Base-by-base conservation (phyloP, 2,113 vertebrate species). In the Bos javanicus region DNA sequence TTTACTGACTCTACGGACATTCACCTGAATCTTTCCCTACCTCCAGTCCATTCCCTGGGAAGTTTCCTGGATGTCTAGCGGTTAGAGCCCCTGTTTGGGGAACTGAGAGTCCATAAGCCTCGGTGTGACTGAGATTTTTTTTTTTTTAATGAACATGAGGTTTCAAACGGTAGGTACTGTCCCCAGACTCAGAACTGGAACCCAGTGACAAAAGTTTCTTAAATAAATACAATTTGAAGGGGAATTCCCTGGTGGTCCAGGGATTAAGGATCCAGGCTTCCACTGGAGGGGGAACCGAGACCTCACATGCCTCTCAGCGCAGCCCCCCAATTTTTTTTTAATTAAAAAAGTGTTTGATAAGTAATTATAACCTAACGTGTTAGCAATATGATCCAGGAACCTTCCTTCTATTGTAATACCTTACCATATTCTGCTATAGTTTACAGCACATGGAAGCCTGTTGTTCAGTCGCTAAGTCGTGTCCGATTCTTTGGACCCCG, bases 381-480 rank as follows among this genome's bases (percentile, higher is more conserved):
- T 25, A n/a, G 23, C 26, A 67, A 52, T 52, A 17, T 10, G 39
- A 64, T n/a, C 33, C 9, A 71, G 46, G 62, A 52, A 71, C 14
- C 16, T 28, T 26, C 62, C 13, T 23, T 23, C n/a, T 36, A 6
- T 39, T 48, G 25, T 71, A 71, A 71, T 36, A 36, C 33, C 62
- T 88, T 26, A 52, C 23, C 50, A 5, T 13, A 43, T 85, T 39
- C 36, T 5, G n/a, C 54, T 59, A 57, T n/a, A 28, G 54, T 10
- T 43, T 28, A 2, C 50, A n/a, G 9, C 33, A 7, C 50, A 26
- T 4, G 30, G 33, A 52, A 64, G 43, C 64, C 6, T 36, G 64
- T 21, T 67, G n/a, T 71, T 71, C n/a, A 71, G 0, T 21, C 11
- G 64, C 64, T 36, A 19, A 71, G 2, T 36, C 2, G 0, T 71